phyloP scores from a whole-genome alignment of 1,140 invertebrate species.

The Spodoptera litura region DNA sequence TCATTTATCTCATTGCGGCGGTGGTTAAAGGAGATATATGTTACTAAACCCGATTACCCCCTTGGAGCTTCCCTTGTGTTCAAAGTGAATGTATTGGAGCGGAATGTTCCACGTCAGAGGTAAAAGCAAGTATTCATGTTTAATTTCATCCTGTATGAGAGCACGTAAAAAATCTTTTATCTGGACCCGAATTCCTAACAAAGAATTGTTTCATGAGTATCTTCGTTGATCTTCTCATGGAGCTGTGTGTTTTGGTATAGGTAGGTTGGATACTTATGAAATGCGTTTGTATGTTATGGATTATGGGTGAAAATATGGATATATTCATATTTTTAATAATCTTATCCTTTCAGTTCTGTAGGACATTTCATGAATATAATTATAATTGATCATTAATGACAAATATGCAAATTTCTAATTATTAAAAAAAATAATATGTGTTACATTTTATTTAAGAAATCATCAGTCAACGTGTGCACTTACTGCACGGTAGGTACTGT shows the following conservation, averaged over 20 bases:
- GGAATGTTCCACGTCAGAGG: conserved; percentile 83
- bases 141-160: conserved; percentile 78
- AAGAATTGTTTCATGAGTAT: conserved; percentile 63
- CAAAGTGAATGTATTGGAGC: conserved; percentile 82
- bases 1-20: conserved; percentile 68
- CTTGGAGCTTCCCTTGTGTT: conserved; percentile 76
- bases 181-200: conserved; percentile 74
- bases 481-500: no score
- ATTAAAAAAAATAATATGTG: no score
- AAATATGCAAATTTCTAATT: no score
- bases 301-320: no score
- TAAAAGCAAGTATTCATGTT: conserved; percentile 85
- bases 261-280: not conserved
- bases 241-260: not conserved
- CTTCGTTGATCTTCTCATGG: conserved; percentile 27
- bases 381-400: no score
- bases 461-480: no score
- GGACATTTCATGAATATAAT: no score
- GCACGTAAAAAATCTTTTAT: conserved; percentile 77
- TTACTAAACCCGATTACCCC: conserved; percentile 75
- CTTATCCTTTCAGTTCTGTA: no score
- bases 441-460: no score
- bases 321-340: no score
- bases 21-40: conserved; percentile 65
- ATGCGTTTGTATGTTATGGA: no score